These are phyloP conservation scores for Andrena chrysosceles DNA, from an alignment of 2,888 invertebrate genomes.

Conservation along the genomic window DNA sequence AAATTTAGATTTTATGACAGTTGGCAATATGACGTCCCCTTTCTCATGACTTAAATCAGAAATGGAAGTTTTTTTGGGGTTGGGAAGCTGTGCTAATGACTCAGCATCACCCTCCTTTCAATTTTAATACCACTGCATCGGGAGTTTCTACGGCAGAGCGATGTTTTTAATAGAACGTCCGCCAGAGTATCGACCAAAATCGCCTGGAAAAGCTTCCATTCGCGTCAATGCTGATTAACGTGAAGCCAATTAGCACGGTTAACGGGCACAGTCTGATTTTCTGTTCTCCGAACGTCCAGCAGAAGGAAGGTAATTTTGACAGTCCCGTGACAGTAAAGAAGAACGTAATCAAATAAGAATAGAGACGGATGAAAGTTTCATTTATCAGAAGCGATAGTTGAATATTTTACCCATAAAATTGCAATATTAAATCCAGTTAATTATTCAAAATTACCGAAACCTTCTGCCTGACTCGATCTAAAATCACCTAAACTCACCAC, in stretches of 20 bases:
- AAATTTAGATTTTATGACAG: no score
- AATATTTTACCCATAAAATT: no score
- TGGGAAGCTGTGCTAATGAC: no score
- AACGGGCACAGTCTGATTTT: background rate
- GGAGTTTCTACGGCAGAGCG: background rate
- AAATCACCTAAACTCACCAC: no score
- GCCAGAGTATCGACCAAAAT: background rate
- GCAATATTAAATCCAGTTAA: background rate
- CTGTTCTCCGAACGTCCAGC: background rate
- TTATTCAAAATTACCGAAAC: background rate
- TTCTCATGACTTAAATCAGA: no score
- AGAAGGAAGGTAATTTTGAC: background rate
- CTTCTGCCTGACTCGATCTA: no score
- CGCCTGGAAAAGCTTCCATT: background rate
- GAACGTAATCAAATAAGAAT: background rate
- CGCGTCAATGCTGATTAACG: background rate
- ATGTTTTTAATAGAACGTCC: conserved; percentile 3
- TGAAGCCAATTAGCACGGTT: background rate
- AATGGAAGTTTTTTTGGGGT: no score
- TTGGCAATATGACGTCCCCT: no score
- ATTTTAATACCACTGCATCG: background rate
- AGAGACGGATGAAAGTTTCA: no score
- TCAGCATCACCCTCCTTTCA: no score
- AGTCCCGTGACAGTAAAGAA: background rate
- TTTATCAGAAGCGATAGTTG: no score